Base-by-base conservation (phyloP, 2,113 vertebrate genomes). In the Isurus oxyrinchus region DNA sequence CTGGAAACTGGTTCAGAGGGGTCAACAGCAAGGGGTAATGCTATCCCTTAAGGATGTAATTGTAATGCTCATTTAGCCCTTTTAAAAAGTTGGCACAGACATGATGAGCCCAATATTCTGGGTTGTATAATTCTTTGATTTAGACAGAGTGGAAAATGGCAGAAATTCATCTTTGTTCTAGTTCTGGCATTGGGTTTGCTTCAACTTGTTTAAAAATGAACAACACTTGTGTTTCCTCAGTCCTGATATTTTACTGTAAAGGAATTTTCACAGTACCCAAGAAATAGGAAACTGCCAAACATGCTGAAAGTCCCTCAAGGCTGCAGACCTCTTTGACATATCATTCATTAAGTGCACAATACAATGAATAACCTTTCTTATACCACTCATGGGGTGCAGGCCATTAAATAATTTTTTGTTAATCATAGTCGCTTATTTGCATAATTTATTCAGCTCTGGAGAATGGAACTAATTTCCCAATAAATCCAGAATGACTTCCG, bases 381-480 rank as follows among this genome's bases (percentile, higher is more conserved):
- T 95, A 95, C 67, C 49, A 55, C 44, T 69, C 44, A 35, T 72
- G 66, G 44, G 40, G 67, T 95, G 49, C 31, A 72, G 67, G 76
- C 67, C 14, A 55, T 72, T 95, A 72, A 95, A 55, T 94, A 94
- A 49, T 49, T 31, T 95, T 76, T 72, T 55, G 67, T 72, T 95
- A 72, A 49, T 95, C 94, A 95, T 55, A 11, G 44, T 14, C 49
- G 21, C 27, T 5, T 55, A 72, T 72, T 95, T 95, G 49, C 94
- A 95, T 69, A 95, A 95, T 95, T 72, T 72, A 95, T 95, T 95
- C 94, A 69, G 49, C 63, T 49, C 19, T 95, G 67, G 94, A 53
- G 67, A 72, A 72, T 95, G 67, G 27, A 40, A 95, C 94, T 31
- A 69, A 95, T 95, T 95, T 95, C 94, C n/a, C 27, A 72, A 11